Conservation (phyloP, 2,888 invertebrate genomes). For the Noctua janthina region DNA sequence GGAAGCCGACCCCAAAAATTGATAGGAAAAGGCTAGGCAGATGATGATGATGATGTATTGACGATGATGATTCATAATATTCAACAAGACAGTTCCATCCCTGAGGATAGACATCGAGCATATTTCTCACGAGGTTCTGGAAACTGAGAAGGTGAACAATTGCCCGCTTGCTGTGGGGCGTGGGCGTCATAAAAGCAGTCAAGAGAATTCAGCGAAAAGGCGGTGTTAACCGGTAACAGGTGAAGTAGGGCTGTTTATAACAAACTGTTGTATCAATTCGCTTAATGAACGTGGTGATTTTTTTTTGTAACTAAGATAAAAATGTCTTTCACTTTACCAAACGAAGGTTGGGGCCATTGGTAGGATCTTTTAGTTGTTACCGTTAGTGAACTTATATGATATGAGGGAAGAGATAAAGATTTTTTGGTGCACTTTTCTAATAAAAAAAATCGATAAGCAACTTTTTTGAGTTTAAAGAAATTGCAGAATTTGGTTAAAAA, state of each 20-base stretch:
- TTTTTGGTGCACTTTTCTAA: not conserved
- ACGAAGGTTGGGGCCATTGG: not conserved
- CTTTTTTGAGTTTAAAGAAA: not conserved
- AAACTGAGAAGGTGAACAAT: not conserved
- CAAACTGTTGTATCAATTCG: not conserved
- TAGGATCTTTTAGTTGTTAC: not conserved
- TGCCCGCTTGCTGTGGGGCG: not conserved
- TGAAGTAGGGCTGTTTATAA: not conserved
- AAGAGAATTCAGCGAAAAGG: constrained; percentile 10
- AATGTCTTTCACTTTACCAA: not conserved
- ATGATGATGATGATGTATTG: not conserved
- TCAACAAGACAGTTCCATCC: not conserved
- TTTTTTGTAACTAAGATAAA: constrained; percentile 3
- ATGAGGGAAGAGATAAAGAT: not conserved
- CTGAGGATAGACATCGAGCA: not conserved
- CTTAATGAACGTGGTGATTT: not conserved
- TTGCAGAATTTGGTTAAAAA: not conserved
- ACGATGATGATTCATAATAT: not conserved
- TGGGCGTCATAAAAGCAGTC: not conserved
- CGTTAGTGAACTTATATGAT: not conserved
- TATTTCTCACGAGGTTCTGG: not conserved
- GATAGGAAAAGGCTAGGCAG: too few relatives aligned
- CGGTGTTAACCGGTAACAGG: not conserved
- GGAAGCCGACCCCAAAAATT: too few relatives aligned
- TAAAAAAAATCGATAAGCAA: too few relatives aligned